Evolutionary conservation across 2,797 vertebrate genomes (phyloP).

Genomic region (Tinamus major): DNA sequence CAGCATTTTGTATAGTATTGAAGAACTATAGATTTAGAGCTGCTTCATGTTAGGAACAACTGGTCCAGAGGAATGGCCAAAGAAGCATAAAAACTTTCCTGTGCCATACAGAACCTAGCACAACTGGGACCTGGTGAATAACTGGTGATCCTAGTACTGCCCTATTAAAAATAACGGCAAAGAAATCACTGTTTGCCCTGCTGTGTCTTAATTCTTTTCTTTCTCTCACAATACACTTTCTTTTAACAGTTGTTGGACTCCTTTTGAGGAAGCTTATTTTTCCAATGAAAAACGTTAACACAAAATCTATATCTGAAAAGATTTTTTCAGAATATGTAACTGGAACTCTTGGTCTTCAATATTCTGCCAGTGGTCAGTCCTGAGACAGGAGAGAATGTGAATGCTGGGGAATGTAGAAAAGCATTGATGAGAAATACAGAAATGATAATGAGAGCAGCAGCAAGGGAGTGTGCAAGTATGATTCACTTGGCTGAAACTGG

Average conservation of each 20-base stretch:
- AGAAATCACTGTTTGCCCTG: neutral
- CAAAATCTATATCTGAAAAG: neutral
- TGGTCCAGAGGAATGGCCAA: neutral
- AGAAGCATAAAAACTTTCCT: neutral
- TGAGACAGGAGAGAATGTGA: neutral
- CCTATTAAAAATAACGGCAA: neutral
- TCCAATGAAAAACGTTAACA: neutral
- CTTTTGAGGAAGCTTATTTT: neutral
- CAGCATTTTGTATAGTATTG: neutral
- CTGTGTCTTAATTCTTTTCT: neutral
- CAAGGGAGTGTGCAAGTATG: neutral
- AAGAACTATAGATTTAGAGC: neutral
- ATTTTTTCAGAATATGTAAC: neutral
- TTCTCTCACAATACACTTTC: neutral
- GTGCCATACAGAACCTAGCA: neutral
- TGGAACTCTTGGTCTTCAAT: neutral
- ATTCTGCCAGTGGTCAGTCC: neutral
- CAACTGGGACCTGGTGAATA: no score
- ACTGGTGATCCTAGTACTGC: no score
- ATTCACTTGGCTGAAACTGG: neutral
- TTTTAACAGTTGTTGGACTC: neutral
- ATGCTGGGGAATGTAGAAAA: neutral
- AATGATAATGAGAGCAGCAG: neutral
- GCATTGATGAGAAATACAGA: neutral
- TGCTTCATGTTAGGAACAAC: no score